Percentiles rank a stretch among this genome's conserved stretches.
Conservation (phyloP, 2,888 invertebrate species). For the Troides helena region DNA sequence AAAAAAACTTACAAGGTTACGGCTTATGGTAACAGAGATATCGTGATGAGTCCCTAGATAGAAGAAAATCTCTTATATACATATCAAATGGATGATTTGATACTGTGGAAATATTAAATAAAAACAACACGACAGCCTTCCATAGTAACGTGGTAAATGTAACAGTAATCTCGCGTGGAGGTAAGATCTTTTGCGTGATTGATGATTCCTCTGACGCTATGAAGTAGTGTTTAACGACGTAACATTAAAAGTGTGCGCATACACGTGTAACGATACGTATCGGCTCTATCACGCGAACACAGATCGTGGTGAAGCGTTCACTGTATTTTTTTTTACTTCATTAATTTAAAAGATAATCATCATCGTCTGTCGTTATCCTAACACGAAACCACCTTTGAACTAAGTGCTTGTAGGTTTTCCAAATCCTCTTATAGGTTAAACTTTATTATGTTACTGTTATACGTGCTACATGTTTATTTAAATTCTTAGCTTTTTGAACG, state of each 20-base stretch:
- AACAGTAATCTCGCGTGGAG: conserved; percentile 19
- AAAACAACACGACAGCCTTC: not conserved
- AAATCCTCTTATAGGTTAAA: not conserved
- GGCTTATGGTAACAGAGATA: too few species aligned
- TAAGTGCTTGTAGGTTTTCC: not conserved
- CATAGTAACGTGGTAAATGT: conserved; percentile 1
- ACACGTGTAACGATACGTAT: conserved; percentile 10
- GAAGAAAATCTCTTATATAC: too few species aligned
- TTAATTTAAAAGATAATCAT: not conserved
- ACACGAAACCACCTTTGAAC: not conserved
- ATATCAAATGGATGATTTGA: not conserved
- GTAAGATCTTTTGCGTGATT: conserved; percentile 14
- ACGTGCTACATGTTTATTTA: not conserved
- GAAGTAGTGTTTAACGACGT: conserved; percentile 11
- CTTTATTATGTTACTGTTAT: not conserved
- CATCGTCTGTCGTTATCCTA: not conserved
- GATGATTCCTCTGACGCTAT: conserved; percentile 11
- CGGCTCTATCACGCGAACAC: conserved; percentile 1
- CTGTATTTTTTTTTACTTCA: not conserved
- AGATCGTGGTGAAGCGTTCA: not conserved
- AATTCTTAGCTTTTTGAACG: not conserved
- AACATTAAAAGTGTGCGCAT: conserved; percentile 5
- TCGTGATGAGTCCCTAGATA: too few species aligned
- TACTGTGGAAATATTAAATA: not conserved
- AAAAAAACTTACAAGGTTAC: too few species aligned